Evolutionary conservation across 2,888 invertebrate species (phyloP).

Genomic region (Stomorhina lunata): DNA sequence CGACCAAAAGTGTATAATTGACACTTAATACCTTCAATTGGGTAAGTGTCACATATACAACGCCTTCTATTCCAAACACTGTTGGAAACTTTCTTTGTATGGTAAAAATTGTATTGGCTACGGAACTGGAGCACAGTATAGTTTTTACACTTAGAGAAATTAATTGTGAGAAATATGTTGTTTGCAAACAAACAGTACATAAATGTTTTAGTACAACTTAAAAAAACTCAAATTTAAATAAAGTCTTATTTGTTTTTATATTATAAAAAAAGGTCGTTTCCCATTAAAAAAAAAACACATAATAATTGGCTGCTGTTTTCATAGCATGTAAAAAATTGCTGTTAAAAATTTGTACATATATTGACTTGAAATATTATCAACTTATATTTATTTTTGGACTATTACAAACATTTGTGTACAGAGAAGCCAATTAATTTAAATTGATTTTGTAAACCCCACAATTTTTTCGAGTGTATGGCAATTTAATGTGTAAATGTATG

Average conservation of each 20-base stretch:
- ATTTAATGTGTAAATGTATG: constrained; percentile 2
- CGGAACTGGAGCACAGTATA: neutral
- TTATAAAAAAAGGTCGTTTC: too few species aligned
- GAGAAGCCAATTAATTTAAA: too few species aligned
- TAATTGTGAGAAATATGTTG: neutral
- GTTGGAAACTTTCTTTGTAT: constrained; percentile 56
- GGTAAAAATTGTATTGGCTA: constrained; percentile 2
- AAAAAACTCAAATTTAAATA: too few species aligned
- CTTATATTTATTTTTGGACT: too few species aligned
- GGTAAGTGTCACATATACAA: constrained; percentile 47
- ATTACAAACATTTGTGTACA: too few species aligned
- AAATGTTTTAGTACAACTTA: too few species aligned
- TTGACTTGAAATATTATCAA: neutral
- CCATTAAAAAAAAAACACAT: too few species aligned
- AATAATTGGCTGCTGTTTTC: too few species aligned
- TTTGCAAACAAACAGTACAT: neutral
- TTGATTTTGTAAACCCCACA: too few species aligned
- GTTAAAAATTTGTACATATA: neutral
- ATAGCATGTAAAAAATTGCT: too few species aligned
- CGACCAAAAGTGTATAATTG: constrained; percentile 17
- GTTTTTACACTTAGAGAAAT: constrained; percentile 19
- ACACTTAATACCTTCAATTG: constrained; percentile 46
- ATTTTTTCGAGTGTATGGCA: constrained; percentile 5
- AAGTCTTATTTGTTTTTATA: too few species aligned
- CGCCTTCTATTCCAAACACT: constrained; percentile 23